Conservation (phyloP, 2,113 vertebrate genomes). For the Zosterops japonicus region DNA sequence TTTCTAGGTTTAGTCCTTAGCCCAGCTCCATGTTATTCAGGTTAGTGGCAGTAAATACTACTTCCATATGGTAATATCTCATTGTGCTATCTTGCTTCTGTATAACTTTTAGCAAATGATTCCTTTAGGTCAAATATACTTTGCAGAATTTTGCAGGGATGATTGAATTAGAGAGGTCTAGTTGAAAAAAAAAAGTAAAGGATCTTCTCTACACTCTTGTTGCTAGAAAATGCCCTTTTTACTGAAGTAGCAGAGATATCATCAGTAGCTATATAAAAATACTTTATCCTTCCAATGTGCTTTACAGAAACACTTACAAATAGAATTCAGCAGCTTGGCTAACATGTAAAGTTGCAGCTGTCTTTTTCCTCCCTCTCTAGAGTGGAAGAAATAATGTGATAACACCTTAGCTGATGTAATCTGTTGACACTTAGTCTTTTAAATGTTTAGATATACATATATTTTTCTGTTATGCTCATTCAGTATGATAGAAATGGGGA, state of each 20-base stretch:
- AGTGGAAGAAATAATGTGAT: not conserved
- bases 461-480: not conserved
- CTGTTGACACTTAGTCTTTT: not conserved
- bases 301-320: not conserved
- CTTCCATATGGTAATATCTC: not conserved
- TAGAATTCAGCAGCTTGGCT: not conserved
- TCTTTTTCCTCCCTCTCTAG: not conserved
- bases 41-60: not conserved
- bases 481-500: not conserved
- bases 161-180: not conserved
- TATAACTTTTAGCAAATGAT: not conserved
- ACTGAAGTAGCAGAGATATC: not conserved
- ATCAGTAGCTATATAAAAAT: not conserved
- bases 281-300: not conserved
- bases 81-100: not conserved
- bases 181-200: not conserved
- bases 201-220: not conserved
- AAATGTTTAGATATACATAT: not conserved
- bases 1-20: not conserved
- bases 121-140: not conserved
- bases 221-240: not conserved
- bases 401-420: not conserved
- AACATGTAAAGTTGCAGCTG: not conserved
- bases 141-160: not conserved
- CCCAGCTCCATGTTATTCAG: not conserved